Base-by-base conservation (phyloP, 1,140 invertebrate species). In the Tenebrio molitor region DNA sequence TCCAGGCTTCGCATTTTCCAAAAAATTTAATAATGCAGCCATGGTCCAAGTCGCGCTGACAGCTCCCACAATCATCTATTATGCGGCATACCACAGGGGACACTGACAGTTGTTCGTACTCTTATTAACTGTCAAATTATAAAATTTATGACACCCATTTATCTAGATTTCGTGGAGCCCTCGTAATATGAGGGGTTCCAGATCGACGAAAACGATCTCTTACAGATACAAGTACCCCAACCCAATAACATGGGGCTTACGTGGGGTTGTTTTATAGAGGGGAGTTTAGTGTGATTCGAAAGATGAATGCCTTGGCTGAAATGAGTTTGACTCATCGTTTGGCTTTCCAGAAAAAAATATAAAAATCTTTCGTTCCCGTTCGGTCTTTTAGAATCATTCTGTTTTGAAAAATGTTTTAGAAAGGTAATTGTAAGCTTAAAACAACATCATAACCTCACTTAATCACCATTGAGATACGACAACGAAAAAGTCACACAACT, bases 111-210 rank as follows among this genome's bases (percentile, higher is more conserved):
- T 50, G 44, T 50, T 50, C 44, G 23, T 50, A 21, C 44, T 50
- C 44, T 50, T 50, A 50, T 50, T 50, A 50, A 50, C 44, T 50
- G 44, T 50, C 44, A 50, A 50, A 50, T 50, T 50, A 50, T 50
- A 50, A 50, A 50, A 50, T 50, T 50, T 50, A 50, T 50, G 44
- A 10, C 44, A 1, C 16, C 19, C 44, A 19, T 21, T 21, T 21
- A 16, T 21, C 19, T 50, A 10, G 44, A 50, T 50, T 50, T 50
- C 10, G 19, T n/a, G 16, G 19, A 17, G 44, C 17, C 12, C 44
- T 33, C 36, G 16, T 50, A 50, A 50, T 50, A 50, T 19, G 44
- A 50, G 19, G 44, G 44, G 44, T 50, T 50, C 10, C 19, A 10
- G 2, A 21, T 8, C 19, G 12, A 50, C 23, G 44, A 21, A 50